Base-by-base conservation (phyloP, 2,113 vertebrate species). In the Tricholaema leucomelas region DNA sequence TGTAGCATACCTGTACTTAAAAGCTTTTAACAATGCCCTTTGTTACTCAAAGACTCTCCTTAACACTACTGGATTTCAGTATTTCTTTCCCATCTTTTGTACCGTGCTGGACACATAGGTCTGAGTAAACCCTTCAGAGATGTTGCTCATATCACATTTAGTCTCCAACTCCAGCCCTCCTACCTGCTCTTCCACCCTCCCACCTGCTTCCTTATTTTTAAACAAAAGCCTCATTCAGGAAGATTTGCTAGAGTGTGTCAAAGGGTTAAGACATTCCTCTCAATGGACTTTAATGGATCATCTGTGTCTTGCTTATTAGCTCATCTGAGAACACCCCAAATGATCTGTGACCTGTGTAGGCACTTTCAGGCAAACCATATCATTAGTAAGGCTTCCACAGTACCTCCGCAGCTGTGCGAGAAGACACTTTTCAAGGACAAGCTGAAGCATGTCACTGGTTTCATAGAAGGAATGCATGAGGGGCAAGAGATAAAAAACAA, bases 261-360 rank as follows among this genome's bases (percentile, higher is more conserved):
- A 82, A 74, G 65, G 74, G 84, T 81, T 84, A 67, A 89, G 81
- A 50, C 14, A 55, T 81, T 92, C 20, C 27, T 72, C 72, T 56
- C 46, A 40, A 33, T 91, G 44, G 35, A 88, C 48, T 66, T 65
- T 81, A 86, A 94, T 64, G 31, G 42, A 56, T 35, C 5, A 16
- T 30, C 33, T 2, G 4, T 71, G 17, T 35, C 81, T 87, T 76
- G 72, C 50, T 35, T 50, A 80, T 66, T 50, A 80, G 60, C 74
- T 92, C 91, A 85, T 87, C 78, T 84, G 77, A 95, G 81, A 60
- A 38, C 88, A 24, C 59, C 33, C 55, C 33, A 67, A 88, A 75
- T 85, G 90, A 94, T 85, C 73, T 17, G 91, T 82, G 66, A 91
- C 72, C 83, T 86, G 35, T 75, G 87, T 81, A 86, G 87, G 64